Conservation (phyloP, 2,113 vertebrate genomes). For the Platichthys stellatus region DNA sequence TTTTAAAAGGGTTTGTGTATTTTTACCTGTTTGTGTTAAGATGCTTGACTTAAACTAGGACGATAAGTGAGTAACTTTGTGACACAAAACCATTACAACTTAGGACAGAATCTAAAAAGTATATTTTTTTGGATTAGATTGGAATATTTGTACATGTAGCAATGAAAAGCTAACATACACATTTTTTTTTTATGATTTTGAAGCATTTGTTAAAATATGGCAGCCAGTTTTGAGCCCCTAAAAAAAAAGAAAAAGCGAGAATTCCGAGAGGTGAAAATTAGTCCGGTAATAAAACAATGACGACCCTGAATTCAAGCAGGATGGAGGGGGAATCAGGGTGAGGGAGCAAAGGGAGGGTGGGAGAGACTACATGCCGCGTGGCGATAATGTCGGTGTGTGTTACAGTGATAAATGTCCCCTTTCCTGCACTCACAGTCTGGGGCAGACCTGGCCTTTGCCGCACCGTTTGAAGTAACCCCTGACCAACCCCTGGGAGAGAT, state of each 20-base stretch:
- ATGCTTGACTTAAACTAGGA: background rate
- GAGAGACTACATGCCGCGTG: slow-evolving; percentile 66
- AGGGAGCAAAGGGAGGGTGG: slow-evolving; percentile 40
- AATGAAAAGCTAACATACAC: no score
- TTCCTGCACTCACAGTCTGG: slow-evolving; percentile 69
- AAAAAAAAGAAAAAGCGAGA: no score
- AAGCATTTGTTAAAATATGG: no score
- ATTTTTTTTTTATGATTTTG: no score
- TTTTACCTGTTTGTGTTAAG: no score
- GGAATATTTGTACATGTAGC: no score
- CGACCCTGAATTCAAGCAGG: background rate
- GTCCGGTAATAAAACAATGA: background rate
- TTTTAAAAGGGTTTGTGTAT: no score
- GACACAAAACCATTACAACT: background rate
- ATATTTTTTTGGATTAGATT: no score
- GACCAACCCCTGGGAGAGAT: slow-evolving; percentile 61
- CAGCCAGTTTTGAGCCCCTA: background rate
- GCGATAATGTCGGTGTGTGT: slow-evolving; percentile 78
- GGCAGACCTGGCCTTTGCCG: slow-evolving; percentile 62
- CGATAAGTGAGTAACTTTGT: background rate
- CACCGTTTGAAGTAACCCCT: slow-evolving; percentile 74
- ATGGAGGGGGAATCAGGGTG: slow-evolving; percentile 31
- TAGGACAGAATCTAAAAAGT: no score
- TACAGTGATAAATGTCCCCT: slow-evolving; percentile 81
- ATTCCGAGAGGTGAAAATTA: no score